Conservation (phyloP, 2,797 vertebrate species). For the Lagorchestes hirsutus region DNA sequence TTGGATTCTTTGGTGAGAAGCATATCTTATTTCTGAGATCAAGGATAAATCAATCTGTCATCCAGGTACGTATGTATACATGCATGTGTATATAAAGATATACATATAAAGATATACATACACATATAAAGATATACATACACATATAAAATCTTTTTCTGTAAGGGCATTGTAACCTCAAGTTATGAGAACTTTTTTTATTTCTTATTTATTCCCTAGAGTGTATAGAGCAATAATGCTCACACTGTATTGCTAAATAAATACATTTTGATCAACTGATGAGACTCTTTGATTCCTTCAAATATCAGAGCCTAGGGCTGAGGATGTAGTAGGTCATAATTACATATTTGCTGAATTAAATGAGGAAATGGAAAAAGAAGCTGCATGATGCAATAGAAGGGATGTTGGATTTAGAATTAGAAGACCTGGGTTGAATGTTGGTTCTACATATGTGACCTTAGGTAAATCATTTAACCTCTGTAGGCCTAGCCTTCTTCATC, state of each 20-base stretch:
- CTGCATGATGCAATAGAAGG: background rate
- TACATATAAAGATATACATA: too few species aligned
- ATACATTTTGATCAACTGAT: background rate
- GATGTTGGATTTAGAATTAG: background rate
- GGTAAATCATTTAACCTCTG: background rate
- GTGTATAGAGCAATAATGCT: background rate
- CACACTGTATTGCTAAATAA: too few species aligned
- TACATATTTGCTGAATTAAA: background rate
- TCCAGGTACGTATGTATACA: background rate
- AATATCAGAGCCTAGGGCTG: background rate
- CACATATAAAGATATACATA: too few species aligned
- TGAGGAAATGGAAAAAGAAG: background rate
- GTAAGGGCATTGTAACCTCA: background rate
- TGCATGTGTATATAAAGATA: background rate
- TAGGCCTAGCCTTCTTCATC: background rate
- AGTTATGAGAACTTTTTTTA: background rate
- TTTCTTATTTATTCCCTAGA: background rate
- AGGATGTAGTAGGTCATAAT: background rate
- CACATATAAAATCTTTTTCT: background rate
- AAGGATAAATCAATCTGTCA: background rate
- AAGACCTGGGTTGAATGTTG: background rate
- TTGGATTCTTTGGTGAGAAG: background rate
- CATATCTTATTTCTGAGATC: background rate
- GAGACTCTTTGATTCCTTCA: background rate
- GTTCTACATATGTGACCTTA: background rate